These are phyloP conservation scores for Hippoglossus hippoglossus DNA, from an alignment of 2,797 vertebrate genomes.

Conservation along the genomic window DNA sequence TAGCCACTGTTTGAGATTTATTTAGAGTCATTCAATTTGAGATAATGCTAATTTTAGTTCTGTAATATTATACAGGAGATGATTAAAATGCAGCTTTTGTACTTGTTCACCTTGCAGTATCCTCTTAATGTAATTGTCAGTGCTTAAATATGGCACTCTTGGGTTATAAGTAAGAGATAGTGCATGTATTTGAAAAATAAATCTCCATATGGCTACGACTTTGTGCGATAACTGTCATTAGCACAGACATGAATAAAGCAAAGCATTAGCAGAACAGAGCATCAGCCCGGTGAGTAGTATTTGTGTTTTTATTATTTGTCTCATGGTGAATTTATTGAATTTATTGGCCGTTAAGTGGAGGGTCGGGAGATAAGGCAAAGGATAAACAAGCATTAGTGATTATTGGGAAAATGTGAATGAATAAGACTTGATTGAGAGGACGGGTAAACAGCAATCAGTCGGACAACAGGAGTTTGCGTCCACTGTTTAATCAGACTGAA, in stretches of 20 bases:
- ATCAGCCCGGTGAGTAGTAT: conserved; percentile 24
- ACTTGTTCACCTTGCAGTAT: neutral
- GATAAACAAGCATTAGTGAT: conserved; percentile 73
- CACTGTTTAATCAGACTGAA: no score
- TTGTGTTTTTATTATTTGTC: conserved; percentile 40
- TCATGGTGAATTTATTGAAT: conserved; percentile 55
- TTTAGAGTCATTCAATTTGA: neutral
- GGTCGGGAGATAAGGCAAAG: conserved; percentile 52
- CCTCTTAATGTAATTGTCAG: no score
- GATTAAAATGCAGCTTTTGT: neutral
- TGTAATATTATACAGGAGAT: neutral
- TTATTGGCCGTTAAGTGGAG: conserved; percentile 40
- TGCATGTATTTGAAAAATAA: neutral
- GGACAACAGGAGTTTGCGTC: conserved; percentile 24
- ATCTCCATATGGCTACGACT: neutral
- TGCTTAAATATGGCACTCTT: neutral
- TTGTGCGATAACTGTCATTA: neutral
- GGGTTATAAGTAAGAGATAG: neutral
- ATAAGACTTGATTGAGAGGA: conserved; percentile 47
- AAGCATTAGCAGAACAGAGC: conserved; percentile 39
- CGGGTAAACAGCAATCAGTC: conserved; percentile 1
- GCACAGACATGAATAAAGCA: conserved; percentile 17
- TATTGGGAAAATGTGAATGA: conserved; percentile 65
- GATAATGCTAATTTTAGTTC: neutral
- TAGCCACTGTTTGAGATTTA: conserved; percentile 28